A percentile compares a stretch with the other conserved stretches of the same genome.
Evolutionary conservation across 37 sponge, comb jelly and placozoan species (phyloP).

Genomic region (Spongia lamella): DNA sequence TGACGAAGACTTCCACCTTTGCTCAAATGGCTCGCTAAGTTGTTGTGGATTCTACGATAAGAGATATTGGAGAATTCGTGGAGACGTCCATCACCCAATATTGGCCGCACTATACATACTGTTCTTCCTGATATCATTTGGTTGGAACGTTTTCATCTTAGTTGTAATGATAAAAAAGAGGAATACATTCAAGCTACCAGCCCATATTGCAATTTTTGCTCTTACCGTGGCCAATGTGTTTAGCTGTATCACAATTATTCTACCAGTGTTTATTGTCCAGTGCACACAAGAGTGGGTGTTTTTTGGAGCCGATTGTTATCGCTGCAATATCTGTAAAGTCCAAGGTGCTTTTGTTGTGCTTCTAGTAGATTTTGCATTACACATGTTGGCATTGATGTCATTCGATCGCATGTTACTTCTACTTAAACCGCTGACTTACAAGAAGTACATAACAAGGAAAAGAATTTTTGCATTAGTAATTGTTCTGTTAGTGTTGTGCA

Average conservation of each 20-base stretch:
- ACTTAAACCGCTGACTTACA: constrained; percentile 56
- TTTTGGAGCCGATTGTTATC: constrained; percentile 48
- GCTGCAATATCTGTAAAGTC: constrained; percentile 48
- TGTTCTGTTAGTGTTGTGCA: constrained; percentile 27
- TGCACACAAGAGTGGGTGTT: constrained; percentile 25
- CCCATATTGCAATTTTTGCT: constrained; percentile 60
- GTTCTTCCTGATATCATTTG: constrained; percentile 59
- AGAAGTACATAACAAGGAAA: constrained; percentile 27
- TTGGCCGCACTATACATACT: constrained; percentile 40
- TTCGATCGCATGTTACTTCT: constrained; percentile 69
- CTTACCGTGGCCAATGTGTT: constrained; percentile 51
- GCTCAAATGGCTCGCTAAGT: background rate
- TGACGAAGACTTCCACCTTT: background rate
- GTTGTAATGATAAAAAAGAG: constrained; percentile 29
- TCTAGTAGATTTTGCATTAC: constrained; percentile 45
- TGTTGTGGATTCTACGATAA: background rate
- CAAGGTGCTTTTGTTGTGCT: constrained; percentile 53
- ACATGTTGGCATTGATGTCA: constrained; percentile 55
- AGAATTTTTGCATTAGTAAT: constrained; percentile 23
- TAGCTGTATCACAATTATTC: constrained; percentile 27
- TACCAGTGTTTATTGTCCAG: constrained; percentile 10
- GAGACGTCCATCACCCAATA: background rate
- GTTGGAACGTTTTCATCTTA: constrained; percentile 78
- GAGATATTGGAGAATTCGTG: constrained; percentile 39
- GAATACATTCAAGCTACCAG: constrained; percentile 58